These are phyloP conservation scores for Psittacula derbiana DNA, from an alignment of 2,797 vertebrate genomes.

Conservation along the genomic window DNA sequence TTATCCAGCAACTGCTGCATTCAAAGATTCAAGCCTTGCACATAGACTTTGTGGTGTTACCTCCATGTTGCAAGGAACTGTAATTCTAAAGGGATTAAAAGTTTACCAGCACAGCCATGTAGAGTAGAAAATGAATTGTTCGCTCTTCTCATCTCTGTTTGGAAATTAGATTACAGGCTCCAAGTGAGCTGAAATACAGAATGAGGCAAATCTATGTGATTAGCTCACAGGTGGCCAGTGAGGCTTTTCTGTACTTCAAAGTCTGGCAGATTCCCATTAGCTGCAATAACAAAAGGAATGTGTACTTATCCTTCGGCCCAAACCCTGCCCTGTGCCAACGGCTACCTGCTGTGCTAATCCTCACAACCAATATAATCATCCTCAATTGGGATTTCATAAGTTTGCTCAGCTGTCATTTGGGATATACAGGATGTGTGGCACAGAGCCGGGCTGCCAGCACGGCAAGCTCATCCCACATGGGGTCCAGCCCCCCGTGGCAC, in stretches of 20 bases:
- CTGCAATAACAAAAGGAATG: slow-evolving; percentile 75
- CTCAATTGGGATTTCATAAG: not conserved
- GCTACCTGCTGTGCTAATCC: slow-evolving; percentile 64
- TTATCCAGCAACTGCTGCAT: not conserved
- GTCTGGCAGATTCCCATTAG: slow-evolving; percentile 78
- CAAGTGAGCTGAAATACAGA: slow-evolving; percentile 15
- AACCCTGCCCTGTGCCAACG: slow-evolving; percentile 58
- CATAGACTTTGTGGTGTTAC: not conserved
- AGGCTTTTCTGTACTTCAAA: slow-evolving; percentile 71
- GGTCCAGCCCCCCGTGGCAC: not conserved
- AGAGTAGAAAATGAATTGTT: slow-evolving; percentile 52
- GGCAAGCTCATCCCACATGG: rapidly evolving
- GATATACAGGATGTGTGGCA: not conserved
- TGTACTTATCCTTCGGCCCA: slow-evolving; percentile 78
- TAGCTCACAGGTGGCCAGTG: slow-evolving; percentile 46
- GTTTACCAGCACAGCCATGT: not conserved
- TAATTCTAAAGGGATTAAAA: slow-evolving; percentile 50
- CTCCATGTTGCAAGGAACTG: not conserved
- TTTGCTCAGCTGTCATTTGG: slow-evolving; percentile 53
- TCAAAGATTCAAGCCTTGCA: not conserved
- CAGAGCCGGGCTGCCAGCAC: not conserved
- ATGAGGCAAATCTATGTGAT: slow-evolving; percentile 26
- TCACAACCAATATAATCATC: slow-evolving; percentile 47
- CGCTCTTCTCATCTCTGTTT: slow-evolving; percentile 28
- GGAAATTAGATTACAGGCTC: slow-evolving; percentile 53